Percentiles rank a stretch among this genome's conserved stretches.
Evolutionary conservation across 2,797 vertebrate species (phyloP).

Genomic region (Champsocephalus esox): DNA sequence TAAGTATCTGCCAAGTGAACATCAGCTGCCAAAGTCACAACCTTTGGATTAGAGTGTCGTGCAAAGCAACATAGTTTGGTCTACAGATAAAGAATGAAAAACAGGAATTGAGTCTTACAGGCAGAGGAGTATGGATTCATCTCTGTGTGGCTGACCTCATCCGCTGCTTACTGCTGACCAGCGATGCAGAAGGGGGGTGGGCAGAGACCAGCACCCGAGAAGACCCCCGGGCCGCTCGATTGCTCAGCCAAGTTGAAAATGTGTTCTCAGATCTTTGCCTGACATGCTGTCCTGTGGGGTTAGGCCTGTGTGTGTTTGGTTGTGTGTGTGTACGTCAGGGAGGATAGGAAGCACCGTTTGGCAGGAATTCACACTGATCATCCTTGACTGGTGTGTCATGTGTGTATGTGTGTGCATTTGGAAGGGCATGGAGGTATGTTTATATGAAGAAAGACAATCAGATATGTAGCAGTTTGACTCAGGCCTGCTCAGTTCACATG

Average conservation of each 20-base stretch:
- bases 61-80: conserved; percentile 19
- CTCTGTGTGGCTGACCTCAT: conserved; percentile 69
- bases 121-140: conserved; percentile 75
- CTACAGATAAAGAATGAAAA: conserved; percentile 50
- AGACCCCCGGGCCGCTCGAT: conserved; percentile 80
- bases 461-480: conserved; percentile 43
- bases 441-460: conserved; percentile 39
- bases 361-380: conserved; percentile 72
- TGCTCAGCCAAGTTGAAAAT: conserved; percentile 88
- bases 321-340: conserved; percentile 43
- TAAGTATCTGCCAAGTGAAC: conserved; percentile 27
- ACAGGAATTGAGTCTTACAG: conserved; percentile 67
- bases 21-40: conserved; percentile 28
- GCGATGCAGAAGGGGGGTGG: conserved; percentile 65
- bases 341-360: conserved; percentile 59
- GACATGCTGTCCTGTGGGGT: conserved; percentile 80
- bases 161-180: conserved; percentile 64
- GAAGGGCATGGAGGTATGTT: conserved; percentile 50
- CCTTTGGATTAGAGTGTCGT: conserved; percentile 17
- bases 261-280: conserved; percentile 83
- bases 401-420: conserved; percentile 40
- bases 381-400: conserved; percentile 62
- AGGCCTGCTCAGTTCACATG: conserved; percentile 10
- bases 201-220: conserved; percentile 80
- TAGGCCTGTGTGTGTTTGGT: conserved; percentile 42